Conservation (phyloP, 2,113 vertebrate species). For the Myodes glareolus region DNA sequence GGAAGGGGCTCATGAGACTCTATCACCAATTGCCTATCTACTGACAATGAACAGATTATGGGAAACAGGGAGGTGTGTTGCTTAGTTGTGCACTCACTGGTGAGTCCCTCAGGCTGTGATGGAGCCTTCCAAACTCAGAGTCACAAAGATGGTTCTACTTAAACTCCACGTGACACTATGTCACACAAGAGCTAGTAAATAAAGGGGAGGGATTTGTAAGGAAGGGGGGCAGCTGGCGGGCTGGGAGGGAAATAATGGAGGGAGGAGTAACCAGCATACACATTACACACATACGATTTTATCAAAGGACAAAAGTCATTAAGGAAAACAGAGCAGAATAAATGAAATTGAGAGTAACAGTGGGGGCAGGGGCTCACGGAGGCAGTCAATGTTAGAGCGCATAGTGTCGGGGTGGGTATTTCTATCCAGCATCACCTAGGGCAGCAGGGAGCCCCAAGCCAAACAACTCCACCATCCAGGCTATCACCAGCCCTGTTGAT, state of each 20-base stretch:
- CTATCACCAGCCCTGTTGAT: too few species aligned
- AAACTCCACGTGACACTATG: too few species aligned
- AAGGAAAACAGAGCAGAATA: neutral
- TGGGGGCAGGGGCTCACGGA: neutral
- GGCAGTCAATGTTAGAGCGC: rapidly evolving
- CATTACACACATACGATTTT: too few species aligned
- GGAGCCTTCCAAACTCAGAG: neutral
- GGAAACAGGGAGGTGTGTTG: too few species aligned
- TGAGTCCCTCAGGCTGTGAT: neutral
- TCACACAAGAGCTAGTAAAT: neutral
- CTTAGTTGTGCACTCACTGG: too few species aligned
- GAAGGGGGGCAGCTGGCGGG: neutral
- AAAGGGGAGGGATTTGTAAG: neutral
- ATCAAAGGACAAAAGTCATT: neutral
- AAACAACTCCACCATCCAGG: rapidly evolving
- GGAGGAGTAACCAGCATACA: neutral
- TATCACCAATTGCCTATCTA: too few species aligned
- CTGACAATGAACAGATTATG: too few species aligned
- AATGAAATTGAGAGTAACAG: rapidly evolving
- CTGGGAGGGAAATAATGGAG: neutral
- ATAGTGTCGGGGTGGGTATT: too few species aligned
- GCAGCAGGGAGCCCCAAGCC: neutral
- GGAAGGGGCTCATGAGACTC: neutral
- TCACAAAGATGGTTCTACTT: neutral
- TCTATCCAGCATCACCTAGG: too few species aligned